A percentile compares a stretch with the other conserved stretches of the same genome.
These are phyloP conservation scores for Cyclophora punctaria DNA, from an alignment of 2,888 invertebrate genomes.

Conservation along the genomic window DNA sequence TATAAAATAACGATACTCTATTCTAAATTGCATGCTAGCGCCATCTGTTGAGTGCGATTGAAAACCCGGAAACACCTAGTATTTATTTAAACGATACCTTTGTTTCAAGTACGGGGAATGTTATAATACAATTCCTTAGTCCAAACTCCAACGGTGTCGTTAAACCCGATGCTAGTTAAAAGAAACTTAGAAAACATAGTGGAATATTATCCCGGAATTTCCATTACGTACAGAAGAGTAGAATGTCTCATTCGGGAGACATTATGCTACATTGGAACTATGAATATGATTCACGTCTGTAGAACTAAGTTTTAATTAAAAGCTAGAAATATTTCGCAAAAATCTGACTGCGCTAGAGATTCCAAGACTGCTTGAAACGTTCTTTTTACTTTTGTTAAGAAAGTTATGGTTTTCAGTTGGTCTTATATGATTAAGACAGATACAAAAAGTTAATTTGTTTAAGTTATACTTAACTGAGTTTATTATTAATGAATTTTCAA, in stretches of 20 bases:
- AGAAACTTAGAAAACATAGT: conserved; percentile 21
- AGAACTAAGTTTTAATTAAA: conserved; percentile 56
- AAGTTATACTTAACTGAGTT: no score
- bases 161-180: conserved; percentile 14
- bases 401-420: conserved; percentile 15
- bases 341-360: conserved; percentile 24
- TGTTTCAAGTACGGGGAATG: no score
- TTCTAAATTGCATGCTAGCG: no score
- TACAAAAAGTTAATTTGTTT: no score
- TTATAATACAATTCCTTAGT: no score
- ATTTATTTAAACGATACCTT: no score
- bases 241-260: conserved; percentile 48
- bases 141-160: background rate
- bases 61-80: no score
- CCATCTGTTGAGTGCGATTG: no score
- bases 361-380: conserved; percentile 23
- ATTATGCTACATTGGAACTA: conserved; percentile 34
- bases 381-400: conserved; percentile 20
- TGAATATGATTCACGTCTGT: conserved; percentile 49
- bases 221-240: conserved; percentile 33
- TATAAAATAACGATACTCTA: no score
- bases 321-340: conserved; percentile 45
- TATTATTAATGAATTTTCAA: no score
- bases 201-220: conserved; percentile 27
- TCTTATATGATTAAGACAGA: background rate